These are phyloP conservation scores for Volucella inflata DNA, from an alignment of 2,888 invertebrate genomes.

Conservation along the genomic window DNA sequence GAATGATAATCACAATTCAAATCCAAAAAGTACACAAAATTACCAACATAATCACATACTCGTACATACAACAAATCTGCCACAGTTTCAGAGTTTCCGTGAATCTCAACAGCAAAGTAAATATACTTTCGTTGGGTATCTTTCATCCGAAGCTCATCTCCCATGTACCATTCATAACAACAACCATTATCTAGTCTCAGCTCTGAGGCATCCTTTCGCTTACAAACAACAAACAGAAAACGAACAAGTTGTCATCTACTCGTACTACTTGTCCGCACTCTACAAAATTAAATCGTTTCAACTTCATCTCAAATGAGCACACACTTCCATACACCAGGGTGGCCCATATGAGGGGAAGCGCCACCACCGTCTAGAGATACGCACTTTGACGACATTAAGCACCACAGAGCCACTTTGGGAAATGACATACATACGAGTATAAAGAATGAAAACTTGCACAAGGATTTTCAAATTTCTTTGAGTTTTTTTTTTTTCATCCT, in stretches of 20 bases:
- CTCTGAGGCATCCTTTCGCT: slow-evolving; percentile 54
- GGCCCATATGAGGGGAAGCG: neutral
- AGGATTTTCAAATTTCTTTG: slow-evolving; percentile 30
- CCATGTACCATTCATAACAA: slow-evolving; percentile 31
- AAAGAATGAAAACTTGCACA: slow-evolving; percentile 56
- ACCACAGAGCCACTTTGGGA: slow-evolving; percentile 50
- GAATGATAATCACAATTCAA: slow-evolving; percentile 19
- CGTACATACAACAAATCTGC: slow-evolving; percentile 8
- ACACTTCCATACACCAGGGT: neutral
- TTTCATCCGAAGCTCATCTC: neutral
- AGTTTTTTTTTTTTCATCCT: slow-evolving; percentile 10
- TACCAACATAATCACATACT: slow-evolving; percentile 47
- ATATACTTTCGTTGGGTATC: slow-evolving; percentile 8
- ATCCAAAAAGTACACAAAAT: slow-evolving; percentile 39
- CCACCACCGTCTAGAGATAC: slow-evolving; percentile 19
- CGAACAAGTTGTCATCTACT: slow-evolving; percentile 45
- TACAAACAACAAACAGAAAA: slow-evolving; percentile 30
- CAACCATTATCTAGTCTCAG: slow-evolving; percentile 31
- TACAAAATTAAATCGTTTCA: slow-evolving; percentile 73
- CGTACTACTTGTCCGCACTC: slow-evolving; percentile 42
- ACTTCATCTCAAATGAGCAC: slow-evolving; percentile 58
- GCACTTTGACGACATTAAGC: slow-evolving; percentile 65
- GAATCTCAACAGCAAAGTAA: slow-evolving; percentile 28
- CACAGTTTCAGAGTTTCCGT: neutral
- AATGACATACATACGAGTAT: slow-evolving; percentile 73